Evolutionary conservation across 2,113 vertebrate genomes (phyloP).

Genomic region (Proterorhinus semilunaris): DNA sequence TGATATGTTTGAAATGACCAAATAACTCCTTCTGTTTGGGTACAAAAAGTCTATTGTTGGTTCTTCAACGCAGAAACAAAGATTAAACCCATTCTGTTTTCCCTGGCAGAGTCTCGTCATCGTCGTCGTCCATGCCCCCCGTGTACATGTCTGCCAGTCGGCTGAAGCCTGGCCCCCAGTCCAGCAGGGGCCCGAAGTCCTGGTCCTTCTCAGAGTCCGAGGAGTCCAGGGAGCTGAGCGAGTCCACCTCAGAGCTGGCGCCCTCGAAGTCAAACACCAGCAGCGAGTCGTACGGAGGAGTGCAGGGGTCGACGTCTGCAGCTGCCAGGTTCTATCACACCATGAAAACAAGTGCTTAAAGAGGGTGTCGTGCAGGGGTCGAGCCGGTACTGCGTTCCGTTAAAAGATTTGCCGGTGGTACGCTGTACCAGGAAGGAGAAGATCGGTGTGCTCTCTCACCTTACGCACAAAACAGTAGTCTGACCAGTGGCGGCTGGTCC

Average conservation of each 20-base stretch:
- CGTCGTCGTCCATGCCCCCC: conserved; percentile 30
- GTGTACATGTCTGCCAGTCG: conserved; percentile 52
- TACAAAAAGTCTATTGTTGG: not conserved
- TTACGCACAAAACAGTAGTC: too few species aligned
- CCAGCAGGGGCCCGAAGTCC: conserved; percentile 34
- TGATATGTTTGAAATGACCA: too few species aligned
- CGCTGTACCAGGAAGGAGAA: too few species aligned
- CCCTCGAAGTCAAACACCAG: conserved; percentile 60
- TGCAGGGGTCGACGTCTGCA: conserved; percentile 38
- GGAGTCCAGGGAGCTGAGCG: conserved; percentile 51
- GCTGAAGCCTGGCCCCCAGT: conserved; percentile 51
- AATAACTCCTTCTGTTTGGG: not conserved
- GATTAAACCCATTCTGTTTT: conserved; percentile 56
- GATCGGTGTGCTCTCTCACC: too few species aligned
- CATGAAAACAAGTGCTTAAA: too few species aligned
- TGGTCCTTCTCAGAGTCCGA: conserved; percentile 36
- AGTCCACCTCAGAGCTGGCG: conserved; percentile 14
- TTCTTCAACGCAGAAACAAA: not conserved
- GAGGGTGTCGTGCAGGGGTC: too few species aligned
- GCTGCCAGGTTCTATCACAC: conserved; percentile 42
- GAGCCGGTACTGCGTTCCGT: too few species aligned
- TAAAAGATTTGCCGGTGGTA: too few species aligned
- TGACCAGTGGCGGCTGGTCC: too few species aligned
- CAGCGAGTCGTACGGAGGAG: conserved; percentile 54
- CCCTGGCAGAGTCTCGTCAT: conserved; percentile 50